Percentiles rank a stretch among this genome's conserved stretches.
Conservation (phyloP, 1,140 invertebrate genomes). For the Brachionus rotundiformis region DNA sequence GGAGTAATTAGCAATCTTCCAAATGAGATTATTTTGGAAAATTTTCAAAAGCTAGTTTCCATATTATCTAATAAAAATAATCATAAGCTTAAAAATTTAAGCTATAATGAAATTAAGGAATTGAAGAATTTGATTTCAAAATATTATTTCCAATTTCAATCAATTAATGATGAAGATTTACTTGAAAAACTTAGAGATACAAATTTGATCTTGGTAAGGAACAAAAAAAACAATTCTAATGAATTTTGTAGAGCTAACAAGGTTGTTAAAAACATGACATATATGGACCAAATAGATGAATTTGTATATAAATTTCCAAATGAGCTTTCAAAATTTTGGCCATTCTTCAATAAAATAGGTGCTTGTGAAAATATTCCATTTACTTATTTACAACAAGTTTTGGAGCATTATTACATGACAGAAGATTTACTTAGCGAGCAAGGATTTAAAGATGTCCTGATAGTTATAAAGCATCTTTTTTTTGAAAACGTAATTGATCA, state of each 20-base stretch:
- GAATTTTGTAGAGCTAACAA: background rate
- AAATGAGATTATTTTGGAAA: background rate
- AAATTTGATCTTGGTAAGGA: background rate
- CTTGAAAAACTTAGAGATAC: background rate
- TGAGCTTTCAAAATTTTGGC: background rate
- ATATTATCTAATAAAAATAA: background rate
- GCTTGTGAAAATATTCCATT: background rate
- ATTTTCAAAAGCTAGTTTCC: background rate
- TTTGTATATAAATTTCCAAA: background rate
- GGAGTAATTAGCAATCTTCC: background rate
- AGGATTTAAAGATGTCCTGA: background rate
- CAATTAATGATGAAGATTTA: background rate
- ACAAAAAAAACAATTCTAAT: background rate
- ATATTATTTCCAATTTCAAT: slow-evolving; percentile 10
- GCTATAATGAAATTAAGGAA: background rate
- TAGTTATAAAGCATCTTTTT: background rate
- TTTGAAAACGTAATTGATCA: background rate
- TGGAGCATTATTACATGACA: background rate
- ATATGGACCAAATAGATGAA: slow-evolving; percentile 16
- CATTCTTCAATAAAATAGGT: background rate
- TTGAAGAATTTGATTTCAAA: background rate
- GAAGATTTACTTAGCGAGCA: background rate
- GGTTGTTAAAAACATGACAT: background rate
- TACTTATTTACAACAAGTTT: background rate
- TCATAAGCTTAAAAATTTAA: background rate